These are phyloP conservation scores for Dissostichus mawsoni DNA, from an alignment of 2,113 vertebrate genomes.

Conservation along the genomic window DNA sequence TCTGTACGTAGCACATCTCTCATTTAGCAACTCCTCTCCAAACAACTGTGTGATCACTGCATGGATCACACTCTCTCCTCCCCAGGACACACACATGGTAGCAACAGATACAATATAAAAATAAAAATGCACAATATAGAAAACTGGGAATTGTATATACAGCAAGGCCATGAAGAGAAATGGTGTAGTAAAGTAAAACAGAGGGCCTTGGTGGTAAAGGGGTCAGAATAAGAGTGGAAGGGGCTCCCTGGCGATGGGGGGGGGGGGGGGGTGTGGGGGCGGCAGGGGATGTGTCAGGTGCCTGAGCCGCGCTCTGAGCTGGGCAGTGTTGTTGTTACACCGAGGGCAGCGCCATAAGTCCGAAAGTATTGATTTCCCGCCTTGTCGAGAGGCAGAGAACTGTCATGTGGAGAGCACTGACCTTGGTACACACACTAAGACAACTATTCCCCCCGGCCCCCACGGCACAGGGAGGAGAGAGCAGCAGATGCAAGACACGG, in stretches of 20 bases:
- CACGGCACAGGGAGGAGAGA: slow-evolving; percentile 73
- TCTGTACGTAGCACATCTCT: slow-evolving; percentile 71
- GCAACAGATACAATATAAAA: slow-evolving; percentile 3
- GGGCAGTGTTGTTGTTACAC: slow-evolving; percentile 95
- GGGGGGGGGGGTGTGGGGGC: slow-evolving; percentile 37
- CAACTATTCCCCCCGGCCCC: slow-evolving; percentile 92
- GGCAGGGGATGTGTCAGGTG: slow-evolving; percentile 94
- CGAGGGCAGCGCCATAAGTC: slow-evolving; percentile 97
- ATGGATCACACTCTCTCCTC: slow-evolving; percentile 72
- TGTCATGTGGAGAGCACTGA: slow-evolving; percentile 96
- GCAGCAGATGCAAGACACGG: slow-evolving; percentile 89
- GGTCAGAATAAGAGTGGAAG: slow-evolving; percentile 83
- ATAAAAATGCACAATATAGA: slow-evolving; percentile 29
- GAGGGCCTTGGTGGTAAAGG: slow-evolving; percentile 83
- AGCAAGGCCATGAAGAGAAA: slow-evolving; percentile 48
- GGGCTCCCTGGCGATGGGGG: slow-evolving; percentile 87
- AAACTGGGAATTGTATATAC: slow-evolving; percentile 34
- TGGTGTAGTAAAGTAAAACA: slow-evolving; percentile 79
- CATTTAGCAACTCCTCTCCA: slow-evolving; percentile 84
- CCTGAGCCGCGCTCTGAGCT: slow-evolving; percentile 80
- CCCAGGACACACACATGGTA: slow-evolving; percentile 7
- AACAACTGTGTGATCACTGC: slow-evolving; percentile 84
- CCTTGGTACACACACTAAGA: slow-evolving; percentile 92
- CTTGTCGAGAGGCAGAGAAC: slow-evolving; percentile 97
- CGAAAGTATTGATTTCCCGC: slow-evolving; percentile 99